A percentile compares a stretch with the other conserved stretches of the same genome.
Evolutionary conservation across 53 echinoderm and acorn worm species (phyloP).

Genomic region (Apostichopus leukothele): DNA sequence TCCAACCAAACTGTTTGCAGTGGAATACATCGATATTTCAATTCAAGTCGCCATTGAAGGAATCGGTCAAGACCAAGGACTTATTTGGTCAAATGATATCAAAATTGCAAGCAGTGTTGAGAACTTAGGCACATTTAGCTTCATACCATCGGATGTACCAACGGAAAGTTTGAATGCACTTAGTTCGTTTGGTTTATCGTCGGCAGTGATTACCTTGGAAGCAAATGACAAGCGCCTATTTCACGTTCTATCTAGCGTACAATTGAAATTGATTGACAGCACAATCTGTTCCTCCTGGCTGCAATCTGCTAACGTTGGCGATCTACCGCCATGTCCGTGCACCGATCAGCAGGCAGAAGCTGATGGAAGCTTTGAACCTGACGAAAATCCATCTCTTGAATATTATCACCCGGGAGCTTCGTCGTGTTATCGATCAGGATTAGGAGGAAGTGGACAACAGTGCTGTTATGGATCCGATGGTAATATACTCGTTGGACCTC

Average conservation of each 20-base stretch:
- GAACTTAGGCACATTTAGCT: not conserved
- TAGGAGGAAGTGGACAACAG: constrained; percentile 54
- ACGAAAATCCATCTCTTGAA: not conserved
- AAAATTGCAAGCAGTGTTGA: not conserved
- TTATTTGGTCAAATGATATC: not conserved
- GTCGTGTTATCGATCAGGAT: constrained; percentile 50
- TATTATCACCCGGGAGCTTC: constrained; percentile 40
- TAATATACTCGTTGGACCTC: constrained; percentile 56
- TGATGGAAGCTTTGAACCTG: constrained; percentile 48
- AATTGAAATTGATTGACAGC: not conserved
- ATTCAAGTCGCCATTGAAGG: not conserved
- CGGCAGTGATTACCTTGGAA: not conserved
- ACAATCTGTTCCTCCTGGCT: not conserved
- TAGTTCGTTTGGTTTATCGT: not conserved
- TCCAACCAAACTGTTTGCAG: not conserved
- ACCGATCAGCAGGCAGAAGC: constrained; percentile 39
- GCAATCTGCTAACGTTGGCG: not conserved
- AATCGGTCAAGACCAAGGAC: not conserved
- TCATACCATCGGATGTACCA: not conserved
- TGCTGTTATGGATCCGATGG: constrained; percentile 62
- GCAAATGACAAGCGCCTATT: not conserved
- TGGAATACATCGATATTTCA: not conserved
- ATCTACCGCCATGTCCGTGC: constrained; percentile 57
- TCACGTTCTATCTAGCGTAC: not conserved
- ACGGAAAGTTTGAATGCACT: not conserved